phyloP scores from a whole-genome alignment of 2,888 invertebrate species.

The Norana najaformis region DNA sequence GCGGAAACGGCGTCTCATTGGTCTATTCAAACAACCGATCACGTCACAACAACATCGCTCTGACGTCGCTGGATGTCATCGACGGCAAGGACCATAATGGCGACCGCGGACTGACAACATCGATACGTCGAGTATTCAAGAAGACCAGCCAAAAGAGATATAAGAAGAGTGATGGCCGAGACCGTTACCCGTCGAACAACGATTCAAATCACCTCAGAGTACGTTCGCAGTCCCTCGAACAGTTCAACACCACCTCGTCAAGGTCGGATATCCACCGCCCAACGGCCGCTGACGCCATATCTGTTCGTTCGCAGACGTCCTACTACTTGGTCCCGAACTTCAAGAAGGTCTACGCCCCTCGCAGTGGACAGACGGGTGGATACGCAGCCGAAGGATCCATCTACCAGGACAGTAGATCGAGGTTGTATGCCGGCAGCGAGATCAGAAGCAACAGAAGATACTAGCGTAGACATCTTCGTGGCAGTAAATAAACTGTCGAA shows the following conservation, averaged over 20 bases:
- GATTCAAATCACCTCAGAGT: neutral
- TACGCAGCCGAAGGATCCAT: neutral
- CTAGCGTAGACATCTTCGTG: neutral
- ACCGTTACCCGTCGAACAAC: neutral
- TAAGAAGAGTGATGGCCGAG: neutral
- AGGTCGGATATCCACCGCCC: neutral
- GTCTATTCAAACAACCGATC: neutral
- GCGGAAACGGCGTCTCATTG: neutral
- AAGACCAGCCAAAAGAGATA: neutral
- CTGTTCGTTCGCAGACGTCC: conserved; percentile 25
- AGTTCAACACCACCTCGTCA: neutral
- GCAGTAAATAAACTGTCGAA: neutral
- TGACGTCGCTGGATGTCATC: conserved; percentile 20
- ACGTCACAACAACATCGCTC: conserved; percentile 13
- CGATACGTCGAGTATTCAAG: conserved; percentile 8
- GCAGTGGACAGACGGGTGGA: conserved; percentile 7
- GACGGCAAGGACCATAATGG: neutral
- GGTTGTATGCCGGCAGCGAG: neutral
- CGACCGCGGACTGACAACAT: conserved; percentile 8
- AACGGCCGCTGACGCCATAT: conserved; percentile 8
- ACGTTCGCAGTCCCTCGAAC: conserved; percentile 19
- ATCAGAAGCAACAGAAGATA: neutral
- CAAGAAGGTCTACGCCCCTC: conserved; percentile 23
- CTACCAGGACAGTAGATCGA: neutral
- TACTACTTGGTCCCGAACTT: conserved; percentile 21